Base-by-base conservation (phyloP, 2,113 vertebrate species). In the Parotia lawesii region DNA sequence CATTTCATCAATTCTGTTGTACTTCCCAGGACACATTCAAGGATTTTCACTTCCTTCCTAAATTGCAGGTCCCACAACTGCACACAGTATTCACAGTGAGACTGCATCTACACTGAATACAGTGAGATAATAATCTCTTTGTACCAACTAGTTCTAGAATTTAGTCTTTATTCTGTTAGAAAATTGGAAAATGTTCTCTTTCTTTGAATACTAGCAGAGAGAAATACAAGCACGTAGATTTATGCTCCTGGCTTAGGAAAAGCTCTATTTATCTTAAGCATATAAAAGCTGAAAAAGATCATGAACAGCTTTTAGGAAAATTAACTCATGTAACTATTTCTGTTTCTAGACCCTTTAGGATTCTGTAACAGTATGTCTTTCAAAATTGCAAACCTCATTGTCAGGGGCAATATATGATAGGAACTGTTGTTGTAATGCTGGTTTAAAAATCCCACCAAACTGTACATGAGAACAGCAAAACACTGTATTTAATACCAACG, bases 31-130 rank as follows among this genome's bases (percentile, higher is more conserved):
- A 29, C 2, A 1, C 20, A 15, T 38, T 60, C 10, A 11, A 65
- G 13, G 2, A 70, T 57, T 33, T 90, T 66, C 2, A 33, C 6
- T 29, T 29, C 21, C 12, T 81, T 85, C 40, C 29, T 44, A 60
- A 56, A 18, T 4, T 53, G 31, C 8, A 12, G 7, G 23, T 31
- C 17, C 27, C 27, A 70, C 21, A 85, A 38, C 37, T 23, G 8
- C 33, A n/a, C 5, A 37, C 6, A 54, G 9, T 37, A 22, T 16
- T 40, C 15, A 17, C 3, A 2, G 14, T 29, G 21, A 66, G 22
- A 19, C 8, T 9, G 2, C 8, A 54, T 4, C 35, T 50, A 3
- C 0, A 1, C 3, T 56, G 24, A 69, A 28, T 56, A 57, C 4
- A 53, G 13, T 1, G 4, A 38, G 27, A 51, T 12, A 44, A 48